A percentile compares a stretch with the other conserved stretches of the same genome.
phyloP scores from a whole-genome alignment of 2,113 vertebrate genomes.

The Leptocoma aspasia region DNA sequence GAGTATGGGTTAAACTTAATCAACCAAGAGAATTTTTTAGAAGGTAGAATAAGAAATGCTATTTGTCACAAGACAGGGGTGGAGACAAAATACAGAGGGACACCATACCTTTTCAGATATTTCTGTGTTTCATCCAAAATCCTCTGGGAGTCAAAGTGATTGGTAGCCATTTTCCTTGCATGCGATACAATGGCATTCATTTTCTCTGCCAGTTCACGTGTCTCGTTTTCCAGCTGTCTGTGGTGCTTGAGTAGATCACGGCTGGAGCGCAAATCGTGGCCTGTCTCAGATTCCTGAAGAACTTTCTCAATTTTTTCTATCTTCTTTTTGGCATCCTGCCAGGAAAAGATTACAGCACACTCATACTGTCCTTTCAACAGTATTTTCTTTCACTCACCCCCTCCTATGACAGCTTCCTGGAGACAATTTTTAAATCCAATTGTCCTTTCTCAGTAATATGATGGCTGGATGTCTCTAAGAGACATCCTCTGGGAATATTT shows the following conservation, averaged over 20 bases:
- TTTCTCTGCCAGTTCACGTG: constrained; percentile 80
- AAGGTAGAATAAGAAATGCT: not conserved
- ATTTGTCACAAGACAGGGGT: not conserved
- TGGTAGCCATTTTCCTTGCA: constrained; percentile 76
- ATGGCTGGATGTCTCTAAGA: not conserved
- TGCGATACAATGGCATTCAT: constrained; percentile 80
- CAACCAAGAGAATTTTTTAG: not conserved
- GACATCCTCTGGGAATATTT: not conserved
- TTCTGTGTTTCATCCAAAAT: constrained; percentile 81
- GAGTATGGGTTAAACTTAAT: not conserved
- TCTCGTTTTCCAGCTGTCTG: constrained; percentile 79
- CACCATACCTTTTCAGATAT: constrained; percentile 76
- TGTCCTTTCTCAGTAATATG: not conserved
- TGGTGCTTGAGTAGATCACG: constrained; percentile 81
- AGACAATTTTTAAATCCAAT: not conserved
- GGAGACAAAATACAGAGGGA: not conserved
- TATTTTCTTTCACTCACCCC: not conserved
- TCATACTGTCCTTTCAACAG: not conserved
- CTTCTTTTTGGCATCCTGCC: constrained; percentile 83
- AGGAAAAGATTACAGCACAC: not conserved
- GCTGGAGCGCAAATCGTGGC: constrained; percentile 81
- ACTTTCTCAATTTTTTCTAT: constrained; percentile 82
- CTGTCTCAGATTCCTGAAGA: constrained; percentile 74
- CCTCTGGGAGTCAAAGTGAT: constrained; percentile 81
- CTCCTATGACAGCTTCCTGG: not conserved